Percentiles rank a stretch among this genome's conserved stretches.
These are phyloP conservation scores for Margaritifera margaritifera DNA, from an alignment of 2,888 invertebrate genomes.

Conservation along the genomic window DNA sequence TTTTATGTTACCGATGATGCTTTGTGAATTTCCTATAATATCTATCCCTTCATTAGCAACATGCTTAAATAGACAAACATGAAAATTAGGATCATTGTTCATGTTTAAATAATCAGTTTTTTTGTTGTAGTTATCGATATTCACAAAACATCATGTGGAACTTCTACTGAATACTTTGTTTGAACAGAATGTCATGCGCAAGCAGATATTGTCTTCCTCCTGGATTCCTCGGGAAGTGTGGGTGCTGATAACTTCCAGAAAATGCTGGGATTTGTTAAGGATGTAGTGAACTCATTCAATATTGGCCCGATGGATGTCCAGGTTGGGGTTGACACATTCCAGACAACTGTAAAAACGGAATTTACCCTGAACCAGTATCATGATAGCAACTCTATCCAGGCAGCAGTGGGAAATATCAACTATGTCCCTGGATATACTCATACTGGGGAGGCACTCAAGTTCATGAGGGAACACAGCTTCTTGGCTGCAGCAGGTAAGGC, in stretches of 20 bases:
- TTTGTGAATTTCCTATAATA: too few species aligned
- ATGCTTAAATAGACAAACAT: too few species aligned
- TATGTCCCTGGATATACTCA: slow-evolving; percentile 49
- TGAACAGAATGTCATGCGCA: slow-evolving; percentile 47
- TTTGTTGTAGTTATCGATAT: too few species aligned
- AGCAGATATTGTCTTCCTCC: slow-evolving; percentile 61
- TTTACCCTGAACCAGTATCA: slow-evolving; percentile 49
- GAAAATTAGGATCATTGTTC: too few species aligned
- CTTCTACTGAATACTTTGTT: too few species aligned
- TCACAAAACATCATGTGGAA: too few species aligned
- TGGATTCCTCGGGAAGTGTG: slow-evolving; percentile 61
- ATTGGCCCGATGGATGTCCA: slow-evolving; percentile 46
- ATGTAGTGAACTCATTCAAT: slow-evolving; percentile 48
- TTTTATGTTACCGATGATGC: too few species aligned
- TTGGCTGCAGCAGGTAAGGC: slow-evolving; percentile 39
- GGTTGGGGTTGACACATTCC: slow-evolving; percentile 60
- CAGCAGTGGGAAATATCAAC: slow-evolving; percentile 38
- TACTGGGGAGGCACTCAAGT: slow-evolving; percentile 52
- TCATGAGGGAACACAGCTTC: slow-evolving; percentile 46
- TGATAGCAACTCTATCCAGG: slow-evolving; percentile 31
- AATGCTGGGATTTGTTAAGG: slow-evolving; percentile 51
- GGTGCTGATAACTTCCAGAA: slow-evolving; percentile 54
- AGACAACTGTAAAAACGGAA: slow-evolving; percentile 39
- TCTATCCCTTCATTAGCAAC: too few species aligned
- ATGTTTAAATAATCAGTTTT: too few species aligned